Evolutionary conservation across 2,888 invertebrate species (phyloP).

Genomic region (Hypena proboscidalis): DNA sequence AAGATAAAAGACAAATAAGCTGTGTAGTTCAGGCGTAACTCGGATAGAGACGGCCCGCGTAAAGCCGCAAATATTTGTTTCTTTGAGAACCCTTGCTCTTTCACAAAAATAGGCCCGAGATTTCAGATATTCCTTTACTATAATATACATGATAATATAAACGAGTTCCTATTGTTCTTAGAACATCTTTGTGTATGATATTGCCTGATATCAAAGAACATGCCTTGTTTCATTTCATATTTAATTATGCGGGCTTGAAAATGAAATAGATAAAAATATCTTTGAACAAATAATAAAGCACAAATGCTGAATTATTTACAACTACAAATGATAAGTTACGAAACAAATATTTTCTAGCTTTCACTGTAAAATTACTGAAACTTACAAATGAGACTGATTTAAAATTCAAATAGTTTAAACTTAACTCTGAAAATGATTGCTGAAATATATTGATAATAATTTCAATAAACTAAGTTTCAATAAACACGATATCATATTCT

Average conservation of each 20-base stretch:
- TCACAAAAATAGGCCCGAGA: slow-evolving; percentile 56
- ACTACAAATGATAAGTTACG: slow-evolving; percentile 36
- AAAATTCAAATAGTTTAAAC: no score
- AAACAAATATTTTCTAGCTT: slow-evolving; percentile 31
- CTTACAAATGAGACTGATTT: no score
- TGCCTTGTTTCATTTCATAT: no score
- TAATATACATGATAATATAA: slow-evolving; percentile 21
- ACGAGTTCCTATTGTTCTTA: slow-evolving; percentile 30
- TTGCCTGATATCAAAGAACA: slow-evolving; percentile 27
- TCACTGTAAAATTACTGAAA: slow-evolving; percentile 7
- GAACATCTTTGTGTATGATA: slow-evolving; percentile 28
- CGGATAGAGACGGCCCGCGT: slow-evolving; percentile 47
- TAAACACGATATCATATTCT: no score
- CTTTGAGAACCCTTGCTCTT: slow-evolving; percentile 60
- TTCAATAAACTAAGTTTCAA: no score
- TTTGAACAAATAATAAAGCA: slow-evolving; percentile 31
- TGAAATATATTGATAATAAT: no score
- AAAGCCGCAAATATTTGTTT: slow-evolving; percentile 71
- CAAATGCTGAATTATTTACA: slow-evolving; percentile 37
- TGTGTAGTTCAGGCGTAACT: slow-evolving; percentile 35
- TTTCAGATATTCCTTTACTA: slow-evolving; percentile 43
- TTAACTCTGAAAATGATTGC: no score
- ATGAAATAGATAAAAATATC: slow-evolving; percentile 22
- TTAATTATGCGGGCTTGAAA: slow-evolving; percentile 24
- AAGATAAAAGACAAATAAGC: slow-evolving; percentile 44